Base-by-base conservation (phyloP, 2,888 invertebrate genomes). In the Chrysolina haemoptera region DNA sequence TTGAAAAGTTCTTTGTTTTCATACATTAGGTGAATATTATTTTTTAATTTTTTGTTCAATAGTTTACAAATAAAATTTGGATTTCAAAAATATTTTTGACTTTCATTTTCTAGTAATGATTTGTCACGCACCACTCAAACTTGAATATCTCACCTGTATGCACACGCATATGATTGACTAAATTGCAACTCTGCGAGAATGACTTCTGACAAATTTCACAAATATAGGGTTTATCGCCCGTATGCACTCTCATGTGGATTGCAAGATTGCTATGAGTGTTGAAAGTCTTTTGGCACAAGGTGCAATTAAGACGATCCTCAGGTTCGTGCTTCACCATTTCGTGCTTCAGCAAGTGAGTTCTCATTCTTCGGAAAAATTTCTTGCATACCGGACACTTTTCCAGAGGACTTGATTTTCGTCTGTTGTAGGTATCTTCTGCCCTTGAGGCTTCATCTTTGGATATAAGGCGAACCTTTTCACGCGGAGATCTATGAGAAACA, bases 281-380 rank as follows among this genome's bases (percentile, higher is more conserved):
- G 75, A 87, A 87, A 18, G 79, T 75, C 80, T 85, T 87, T 73
- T 80, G 79, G 72, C 86, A 81, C 74, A 82, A 84, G 55, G 79
- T 78, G 70, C 87, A 87, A 0, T 82, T 82, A 14, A 86, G 77
- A 10, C 82, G 81, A 74, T 85, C 83, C 67, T 81, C 81, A 10
- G 84, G 81, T 43, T 82, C 80, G 35, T 82, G 77, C 68, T 79
- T 82, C 6, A 82, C 74, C 67, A 85, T 82, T 71, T 85, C 84
- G 73, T 88, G 88, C 80, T 88, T 89, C 40, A 85, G 78, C 8
- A 90, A 86, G 78, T 90, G 88, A 73, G 84, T 90, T 85, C 83
- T 89, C 89, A 85, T 89, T 85, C 78, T 85, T 81, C 80, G 87
- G 84, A 87, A 88, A 74, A 76, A 85, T 75, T 88, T 87, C 80